Percentiles rank a stretch among this genome's conserved stretches.
phyloP scores from a whole-genome alignment of 2,113 vertebrate species.

The Phalacrocorax aristotelis region DNA sequence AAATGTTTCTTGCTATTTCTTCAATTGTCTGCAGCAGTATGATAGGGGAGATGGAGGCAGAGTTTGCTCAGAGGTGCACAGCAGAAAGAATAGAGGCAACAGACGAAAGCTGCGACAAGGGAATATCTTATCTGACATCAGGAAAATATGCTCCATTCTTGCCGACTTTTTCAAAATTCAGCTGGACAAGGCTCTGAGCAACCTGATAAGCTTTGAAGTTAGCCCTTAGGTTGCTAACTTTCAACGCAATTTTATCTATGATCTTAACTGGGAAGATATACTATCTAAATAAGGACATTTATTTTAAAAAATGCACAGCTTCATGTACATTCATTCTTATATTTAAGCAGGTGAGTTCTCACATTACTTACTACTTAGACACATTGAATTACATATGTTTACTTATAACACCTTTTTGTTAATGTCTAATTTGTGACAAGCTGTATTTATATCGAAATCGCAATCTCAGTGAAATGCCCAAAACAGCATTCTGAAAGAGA shows the following conservation, averaged over 20 bases:
- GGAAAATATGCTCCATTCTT: background rate
- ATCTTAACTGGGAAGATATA: background rate
- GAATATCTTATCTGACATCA: background rate
- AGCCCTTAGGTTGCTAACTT: background rate
- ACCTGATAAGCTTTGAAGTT: background rate
- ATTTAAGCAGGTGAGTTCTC: background rate
- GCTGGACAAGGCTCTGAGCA: background rate
- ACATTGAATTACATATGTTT: background rate
- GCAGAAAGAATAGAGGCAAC: background rate
- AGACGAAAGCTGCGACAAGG: background rate
- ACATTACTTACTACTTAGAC: background rate
- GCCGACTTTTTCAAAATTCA: background rate
- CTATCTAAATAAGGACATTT: background rate
- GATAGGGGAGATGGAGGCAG: background rate
- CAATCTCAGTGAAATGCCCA: background rate
- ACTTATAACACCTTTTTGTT: background rate
- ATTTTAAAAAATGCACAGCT: background rate
- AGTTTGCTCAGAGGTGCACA: background rate
- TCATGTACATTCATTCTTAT: background rate
- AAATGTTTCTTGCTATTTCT: background rate
- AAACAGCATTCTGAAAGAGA: background rate
- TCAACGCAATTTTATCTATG: background rate
- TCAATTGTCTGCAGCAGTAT: background rate
- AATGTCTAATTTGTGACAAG: background rate
- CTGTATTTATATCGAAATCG: background rate